Evolutionary conservation across 2,888 invertebrate genomes (phyloP), one percentile per base, ranked within the genome.

Genomic region (Acronicta leporina): DNA sequence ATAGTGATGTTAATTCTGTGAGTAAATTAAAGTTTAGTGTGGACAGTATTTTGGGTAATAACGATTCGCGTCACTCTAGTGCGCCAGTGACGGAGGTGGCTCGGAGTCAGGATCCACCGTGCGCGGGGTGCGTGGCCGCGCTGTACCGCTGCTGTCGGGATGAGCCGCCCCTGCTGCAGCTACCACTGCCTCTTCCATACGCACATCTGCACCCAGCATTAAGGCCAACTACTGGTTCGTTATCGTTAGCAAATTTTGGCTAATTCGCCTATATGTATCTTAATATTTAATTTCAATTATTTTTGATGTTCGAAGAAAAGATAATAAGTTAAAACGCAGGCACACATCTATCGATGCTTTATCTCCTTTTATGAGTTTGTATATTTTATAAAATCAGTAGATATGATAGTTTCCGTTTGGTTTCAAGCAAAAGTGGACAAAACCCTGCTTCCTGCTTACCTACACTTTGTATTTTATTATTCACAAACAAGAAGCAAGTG

Each of bases 21-120:
- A 88, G 81, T 70, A 94, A 95, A 78, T 86, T 96, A 69, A 97
- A 96, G 92, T 97, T 97, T 82, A 96, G 97, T 79, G 96, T 97
- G 67, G 97, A 97, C 80, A 95, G 96, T 80, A 96, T 97, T 73
- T 85, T 97, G 57, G 95, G 96, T 13, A 94, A 90, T 58, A 95
- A 95, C 75, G 83, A 85, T 11, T 65, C 71, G 35, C 64, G 68
- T 16, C 69, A 68, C 53, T 47, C 66, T 42, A 71, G 64, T 56
- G 65, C 63, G 65, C 64, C 64, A 27, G 64, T 74, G 38, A 63
- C 76, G 58, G 79, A 90, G 81, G 67, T 88, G 75, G 55, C 85
- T 75, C 77, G 87, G 33, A 61, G 69, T 15, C 89, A 90, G 72
- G 90, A 91, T 82, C 86, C 95, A 72, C 89, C 96, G 13, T 96